Conservation (phyloP, 2,113 vertebrate species). For the Motacilla tschutschensis region DNA sequence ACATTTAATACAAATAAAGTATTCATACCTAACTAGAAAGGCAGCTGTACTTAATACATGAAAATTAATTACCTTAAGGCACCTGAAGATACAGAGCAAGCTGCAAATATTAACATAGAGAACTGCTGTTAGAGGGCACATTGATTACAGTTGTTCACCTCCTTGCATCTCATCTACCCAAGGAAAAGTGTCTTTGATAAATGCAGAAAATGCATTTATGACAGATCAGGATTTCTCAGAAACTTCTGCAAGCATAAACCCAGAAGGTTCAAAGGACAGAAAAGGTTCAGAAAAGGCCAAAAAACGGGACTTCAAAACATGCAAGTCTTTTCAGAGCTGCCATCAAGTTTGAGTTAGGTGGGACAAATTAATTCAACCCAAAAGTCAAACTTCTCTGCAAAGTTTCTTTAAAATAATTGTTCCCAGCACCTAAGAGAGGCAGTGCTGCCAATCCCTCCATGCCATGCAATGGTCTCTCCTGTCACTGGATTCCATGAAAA, state of each 20-base stretch:
- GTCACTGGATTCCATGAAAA: neutral
- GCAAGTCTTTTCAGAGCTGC: neutral
- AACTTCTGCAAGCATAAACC: neutral
- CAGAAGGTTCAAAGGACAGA: neutral
- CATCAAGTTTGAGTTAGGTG: neutral
- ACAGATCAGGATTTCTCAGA: neutral
- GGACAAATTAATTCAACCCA: neutral
- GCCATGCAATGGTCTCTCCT: neutral
- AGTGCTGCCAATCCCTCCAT: neutral
- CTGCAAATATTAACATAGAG: neutral
- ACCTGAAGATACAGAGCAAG: neutral
- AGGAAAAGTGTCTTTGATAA: neutral
- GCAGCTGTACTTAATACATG: neutral
- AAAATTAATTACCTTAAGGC: neutral
- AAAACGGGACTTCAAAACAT: neutral
- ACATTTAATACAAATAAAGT: neutral
- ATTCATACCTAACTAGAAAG: neutral
- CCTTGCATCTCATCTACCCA: neutral
- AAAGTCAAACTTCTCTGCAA: neutral
- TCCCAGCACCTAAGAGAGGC: neutral
- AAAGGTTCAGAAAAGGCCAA: neutral
- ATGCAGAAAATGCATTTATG: neutral
- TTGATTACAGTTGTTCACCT: neutral
- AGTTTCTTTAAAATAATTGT: neutral
- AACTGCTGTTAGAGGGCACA: neutral